A percentile compares a stretch with the other conserved stretches of the same genome.
Evolutionary conservation across 37 sponge, comb jelly and placozoan species (phyloP).

Genomic region (Beroe ovata): DNA sequence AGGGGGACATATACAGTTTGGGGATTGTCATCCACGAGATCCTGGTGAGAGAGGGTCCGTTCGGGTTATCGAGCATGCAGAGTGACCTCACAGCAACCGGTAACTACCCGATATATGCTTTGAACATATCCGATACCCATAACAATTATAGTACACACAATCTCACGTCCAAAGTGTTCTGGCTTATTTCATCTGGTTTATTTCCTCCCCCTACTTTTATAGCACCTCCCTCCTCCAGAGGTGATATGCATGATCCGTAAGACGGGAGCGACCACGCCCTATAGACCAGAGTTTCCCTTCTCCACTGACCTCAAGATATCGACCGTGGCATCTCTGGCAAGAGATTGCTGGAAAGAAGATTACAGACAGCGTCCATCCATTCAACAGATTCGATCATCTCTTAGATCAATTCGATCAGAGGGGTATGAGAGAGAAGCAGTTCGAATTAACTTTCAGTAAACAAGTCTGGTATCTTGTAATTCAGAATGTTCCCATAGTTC

Average conservation of each 20-base stretch:
- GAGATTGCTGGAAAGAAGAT: constrained; percentile 36
- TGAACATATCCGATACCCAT: too few species aligned
- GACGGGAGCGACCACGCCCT: constrained; percentile 1
- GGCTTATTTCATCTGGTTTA: too few species aligned
- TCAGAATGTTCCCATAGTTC: too few species aligned
- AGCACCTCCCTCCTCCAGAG: neutral
- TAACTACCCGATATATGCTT: too few species aligned
- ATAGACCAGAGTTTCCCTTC: constrained; percentile 52
- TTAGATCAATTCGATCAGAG: constrained; percentile 33
- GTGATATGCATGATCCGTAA: constrained; percentile 15
- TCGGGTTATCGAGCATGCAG: constrained; percentile 38
- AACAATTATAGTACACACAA: too few species aligned
- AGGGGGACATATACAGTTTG: constrained; percentile 60
- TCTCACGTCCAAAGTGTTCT: too few species aligned
- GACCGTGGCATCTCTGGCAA: neutral
- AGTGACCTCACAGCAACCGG: constrained; percentile 38
- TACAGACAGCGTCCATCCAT: neutral
- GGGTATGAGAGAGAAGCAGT: too few species aligned
- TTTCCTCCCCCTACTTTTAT: too few species aligned
- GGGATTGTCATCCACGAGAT: constrained; percentile 53
- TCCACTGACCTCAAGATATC: constrained; percentile 14
- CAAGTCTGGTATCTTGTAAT: too few species aligned
- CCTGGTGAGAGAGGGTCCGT: constrained; percentile 38
- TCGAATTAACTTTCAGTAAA: too few species aligned
- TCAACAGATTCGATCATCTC: neutral